Conservation (phyloP, 1,140 invertebrate species). For the Tetraneura akinire region DNA sequence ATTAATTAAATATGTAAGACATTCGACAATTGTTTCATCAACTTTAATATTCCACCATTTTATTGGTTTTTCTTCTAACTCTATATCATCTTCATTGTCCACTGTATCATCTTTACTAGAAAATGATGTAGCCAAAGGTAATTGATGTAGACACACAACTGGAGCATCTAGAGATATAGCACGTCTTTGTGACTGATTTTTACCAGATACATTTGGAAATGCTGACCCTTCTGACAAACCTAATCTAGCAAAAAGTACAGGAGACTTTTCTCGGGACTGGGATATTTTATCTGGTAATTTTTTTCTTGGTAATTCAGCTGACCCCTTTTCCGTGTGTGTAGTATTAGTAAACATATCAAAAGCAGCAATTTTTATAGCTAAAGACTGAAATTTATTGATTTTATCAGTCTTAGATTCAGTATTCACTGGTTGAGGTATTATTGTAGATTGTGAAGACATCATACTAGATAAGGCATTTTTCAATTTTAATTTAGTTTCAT, state of each 20-base stretch:
- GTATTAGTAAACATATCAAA: not conserved
- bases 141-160: constrained; percentile 73
- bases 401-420: constrained; percentile 24
- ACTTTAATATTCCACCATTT: constrained; percentile 36
- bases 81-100: constrained; percentile 56
- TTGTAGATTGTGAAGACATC: not conserved
- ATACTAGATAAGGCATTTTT: constrained; percentile 22
- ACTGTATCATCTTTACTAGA: constrained; percentile 85
- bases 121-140: constrained; percentile 81
- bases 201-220: constrained; percentile 72
- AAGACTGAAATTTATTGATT: constrained; percentile 29
- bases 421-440: not conserved
- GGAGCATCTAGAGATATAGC: constrained; percentile 81
- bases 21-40: constrained; percentile 40
- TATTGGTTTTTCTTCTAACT: constrained; percentile 55
- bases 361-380: not conserved
- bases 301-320: constrained; percentile 65
- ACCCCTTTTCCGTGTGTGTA: constrained; percentile 54
- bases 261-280: constrained; percentile 66
- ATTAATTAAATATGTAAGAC: constrained; percentile 27
- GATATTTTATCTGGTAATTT: constrained; percentile 57
- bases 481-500: constrained; percentile 23
- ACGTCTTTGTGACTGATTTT: constrained; percentile 72
- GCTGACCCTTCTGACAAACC: constrained; percentile 81
- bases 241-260: constrained; percentile 75